phyloP scores from a whole-genome alignment of 2,113 vertebrate genomes.

The Bungarus multicinctus region DNA sequence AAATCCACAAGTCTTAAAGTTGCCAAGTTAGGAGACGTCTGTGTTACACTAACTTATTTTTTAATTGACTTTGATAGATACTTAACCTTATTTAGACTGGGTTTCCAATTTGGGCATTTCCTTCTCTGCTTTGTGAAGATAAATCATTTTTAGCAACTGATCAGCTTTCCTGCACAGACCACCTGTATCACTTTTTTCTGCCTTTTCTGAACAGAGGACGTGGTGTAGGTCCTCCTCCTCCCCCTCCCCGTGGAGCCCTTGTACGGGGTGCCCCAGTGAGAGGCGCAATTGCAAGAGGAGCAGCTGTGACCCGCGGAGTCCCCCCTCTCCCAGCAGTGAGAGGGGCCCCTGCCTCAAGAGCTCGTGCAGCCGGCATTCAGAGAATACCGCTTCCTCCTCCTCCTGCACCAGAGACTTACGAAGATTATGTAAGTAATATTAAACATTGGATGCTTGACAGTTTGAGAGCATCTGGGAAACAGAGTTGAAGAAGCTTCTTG shows the following conservation, averaged over 20 bases:
- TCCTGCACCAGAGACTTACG: constrained; percentile 80
- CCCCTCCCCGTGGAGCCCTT: constrained; percentile 77
- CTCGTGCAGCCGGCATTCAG: constrained; percentile 81
- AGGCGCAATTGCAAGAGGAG: constrained; percentile 80
- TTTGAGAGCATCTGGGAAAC: background rate
- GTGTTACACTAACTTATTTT: background rate
- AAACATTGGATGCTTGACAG: too few relatives aligned
- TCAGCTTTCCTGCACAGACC: background rate
- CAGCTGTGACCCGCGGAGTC: constrained; percentile 79
- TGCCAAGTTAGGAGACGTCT: too few relatives aligned
- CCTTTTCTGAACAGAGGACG: constrained; percentile 75
- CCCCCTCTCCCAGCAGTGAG: constrained; percentile 75
- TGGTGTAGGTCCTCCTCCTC: constrained; percentile 79
- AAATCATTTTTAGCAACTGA: background rate
- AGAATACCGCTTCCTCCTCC: constrained; percentile 87
- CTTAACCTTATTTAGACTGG: background rate
- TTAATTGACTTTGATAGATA: background rate
- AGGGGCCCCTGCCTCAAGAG: constrained; percentile 77
- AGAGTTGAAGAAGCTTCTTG: too few relatives aligned
- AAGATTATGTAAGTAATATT: constrained; percentile 85
- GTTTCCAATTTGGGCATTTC: background rate
- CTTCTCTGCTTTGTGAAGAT: background rate
- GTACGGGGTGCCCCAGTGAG: constrained; percentile 82
- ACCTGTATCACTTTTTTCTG: background rate
- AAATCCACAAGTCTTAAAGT: too few relatives aligned